Evolutionary conservation across 1,140 invertebrate genomes (phyloP), one percentile per base, ranked within the genome.

Genomic region (Catajapyx aquilonaris): DNA sequence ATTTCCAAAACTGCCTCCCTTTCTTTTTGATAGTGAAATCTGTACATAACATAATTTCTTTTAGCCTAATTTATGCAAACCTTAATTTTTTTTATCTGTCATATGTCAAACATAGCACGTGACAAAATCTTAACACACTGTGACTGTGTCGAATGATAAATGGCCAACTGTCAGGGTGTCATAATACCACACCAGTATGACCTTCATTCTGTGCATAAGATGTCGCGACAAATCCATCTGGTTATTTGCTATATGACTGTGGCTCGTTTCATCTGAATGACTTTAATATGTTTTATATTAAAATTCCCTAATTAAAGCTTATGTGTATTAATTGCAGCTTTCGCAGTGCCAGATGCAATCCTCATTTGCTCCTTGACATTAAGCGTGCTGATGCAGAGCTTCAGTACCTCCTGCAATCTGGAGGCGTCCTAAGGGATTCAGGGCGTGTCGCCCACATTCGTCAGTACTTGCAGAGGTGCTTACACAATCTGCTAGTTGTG

Each of bases 401-500:
- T 20, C 60, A 65, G 41, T 60, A 55, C 44, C 56, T 67, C 33
- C 45, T 69, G 34, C 60, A 55, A 47, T 17, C 31, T 5, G 45
- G 38, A 31, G 33, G 21, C 9, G 39, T 48, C 25, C 11, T 44
- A 3, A 28, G 35, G 21, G 22, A 41, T 3, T 33, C 32, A 7
- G 32, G 5, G 17, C 15, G 5, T 32, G 19, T 38, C 18, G 32
- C 31, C 37, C 37, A 43, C 38, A 45, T 48, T 1, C 39, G 69
- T 35, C 44, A 59, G 7, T 68, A 64, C 39, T 55, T 91, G 35
- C 74, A 83, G 57, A 62, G 71, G 38, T 69, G 71, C 20, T 71
- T 86, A 32, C 65, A 75, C 48, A 71, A 66, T 38, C 58, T 91
- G 2, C 59, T 93, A 1, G 57, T 77, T 43, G 69, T 73, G 13